Evolutionary conservation across 2,888 invertebrate species (phyloP).

Genomic region (Caradrina kadenii): DNA sequence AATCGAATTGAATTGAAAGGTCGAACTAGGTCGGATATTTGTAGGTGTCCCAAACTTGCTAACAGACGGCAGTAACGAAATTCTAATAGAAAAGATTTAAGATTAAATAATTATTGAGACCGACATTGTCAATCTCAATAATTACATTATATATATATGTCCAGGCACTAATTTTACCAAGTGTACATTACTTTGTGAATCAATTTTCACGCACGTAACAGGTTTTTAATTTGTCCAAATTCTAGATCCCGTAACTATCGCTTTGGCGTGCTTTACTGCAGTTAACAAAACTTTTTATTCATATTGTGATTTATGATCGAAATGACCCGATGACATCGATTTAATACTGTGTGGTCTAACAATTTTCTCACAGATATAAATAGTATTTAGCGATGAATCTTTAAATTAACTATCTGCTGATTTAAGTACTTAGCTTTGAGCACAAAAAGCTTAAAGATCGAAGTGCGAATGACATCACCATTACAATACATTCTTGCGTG

Average conservation of each 20-base stretch:
- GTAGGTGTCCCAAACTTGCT: no score
- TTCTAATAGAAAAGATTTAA: no score
- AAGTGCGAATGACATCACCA: slow-evolving; percentile 20
- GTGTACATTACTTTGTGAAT: slow-evolving; percentile 21
- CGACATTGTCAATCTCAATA: no score
- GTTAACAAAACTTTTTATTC: slow-evolving; percentile 52
- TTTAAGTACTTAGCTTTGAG: not conserved
- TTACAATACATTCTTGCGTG: slow-evolving; percentile 55
- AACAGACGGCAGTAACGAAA: no score
- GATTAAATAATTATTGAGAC: not conserved
- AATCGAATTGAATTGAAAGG: not conserved
- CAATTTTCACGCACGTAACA: slow-evolving; percentile 54
- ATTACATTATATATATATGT: no score
- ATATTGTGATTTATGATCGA: slow-evolving; percentile 30
- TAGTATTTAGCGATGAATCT: not conserved
- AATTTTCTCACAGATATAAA: not conserved
- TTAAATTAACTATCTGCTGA: not conserved
- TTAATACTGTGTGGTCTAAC: slow-evolving; percentile 9
- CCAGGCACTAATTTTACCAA: slow-evolving; percentile 4
- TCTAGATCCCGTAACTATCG: slow-evolving; percentile 75
- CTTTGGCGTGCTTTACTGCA: slow-evolving; percentile 68
- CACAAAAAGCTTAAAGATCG: not conserved
- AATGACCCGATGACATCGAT: slow-evolving; percentile 70
- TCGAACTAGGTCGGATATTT: no score
- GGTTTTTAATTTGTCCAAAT: slow-evolving; percentile 36